phyloP scores from a whole-genome alignment of 1,140 invertebrate genomes.

The Neodiprion pinetum region DNA sequence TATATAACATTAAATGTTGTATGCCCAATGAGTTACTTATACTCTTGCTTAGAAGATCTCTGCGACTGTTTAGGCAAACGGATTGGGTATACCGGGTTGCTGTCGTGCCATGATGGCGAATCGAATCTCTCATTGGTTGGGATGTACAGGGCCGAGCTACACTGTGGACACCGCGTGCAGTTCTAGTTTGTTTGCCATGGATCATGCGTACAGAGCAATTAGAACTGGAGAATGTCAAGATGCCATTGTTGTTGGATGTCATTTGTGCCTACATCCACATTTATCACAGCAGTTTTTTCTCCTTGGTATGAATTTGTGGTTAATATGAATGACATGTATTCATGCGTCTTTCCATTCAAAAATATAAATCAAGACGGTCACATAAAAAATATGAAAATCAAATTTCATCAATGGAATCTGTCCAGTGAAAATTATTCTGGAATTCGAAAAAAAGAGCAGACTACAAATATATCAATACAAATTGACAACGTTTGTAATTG shows the following conservation, averaged over 20 bases:
- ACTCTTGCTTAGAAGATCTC: neutral
- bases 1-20: no score
- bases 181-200: slow-evolving; percentile 84
- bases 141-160: slow-evolving; percentile 79
- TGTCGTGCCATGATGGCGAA: slow-evolving; percentile 92
- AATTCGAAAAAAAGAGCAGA: no score
- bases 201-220: slow-evolving; percentile 82
- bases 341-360: no score
- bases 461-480: no score
- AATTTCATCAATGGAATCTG: neutral
- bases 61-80: slow-evolving; percentile 44
- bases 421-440: no score
- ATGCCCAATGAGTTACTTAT: neutral
- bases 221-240: slow-evolving; percentile 80
- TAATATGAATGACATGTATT: no score
- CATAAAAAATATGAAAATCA: neutral
- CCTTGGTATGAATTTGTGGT: slow-evolving; percentile 43
- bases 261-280: slow-evolving; percentile 84
- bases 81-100: slow-evolving; percentile 67
- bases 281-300: slow-evolving; percentile 81
- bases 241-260: slow-evolving; percentile 86
- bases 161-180: slow-evolving; percentile 90
- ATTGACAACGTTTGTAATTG: no score
- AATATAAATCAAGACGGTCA: no score
- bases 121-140: slow-evolving; percentile 80